Conservation (phyloP, 2,113 vertebrate species). For the Actenoides lindsayi region DNA sequence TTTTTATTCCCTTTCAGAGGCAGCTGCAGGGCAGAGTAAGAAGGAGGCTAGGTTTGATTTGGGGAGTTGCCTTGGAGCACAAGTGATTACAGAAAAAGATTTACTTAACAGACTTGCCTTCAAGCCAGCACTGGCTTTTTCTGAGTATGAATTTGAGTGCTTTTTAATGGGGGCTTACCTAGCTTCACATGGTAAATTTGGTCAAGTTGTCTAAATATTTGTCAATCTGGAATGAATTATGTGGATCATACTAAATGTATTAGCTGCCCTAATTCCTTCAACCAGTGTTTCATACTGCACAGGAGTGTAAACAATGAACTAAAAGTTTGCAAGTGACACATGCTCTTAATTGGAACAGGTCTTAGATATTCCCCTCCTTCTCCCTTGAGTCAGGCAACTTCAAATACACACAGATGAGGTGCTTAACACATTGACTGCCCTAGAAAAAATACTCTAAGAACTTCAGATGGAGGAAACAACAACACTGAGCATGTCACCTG, state of each 20-base stretch:
- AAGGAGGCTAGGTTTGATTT: not conserved
- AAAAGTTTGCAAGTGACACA: not conserved
- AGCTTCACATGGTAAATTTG: not conserved
- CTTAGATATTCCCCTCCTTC: not conserved
- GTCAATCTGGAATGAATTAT: conserved; percentile 2
- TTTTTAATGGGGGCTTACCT: conserved; percentile 11
- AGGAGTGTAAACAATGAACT: not conserved
- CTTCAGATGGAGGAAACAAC: not conserved
- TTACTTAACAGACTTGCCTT: not conserved
- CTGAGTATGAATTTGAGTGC: not conserved
- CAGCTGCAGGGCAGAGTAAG: not conserved
- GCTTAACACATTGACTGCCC: not conserved
- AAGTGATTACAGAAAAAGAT: not conserved
- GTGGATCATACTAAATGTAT: not conserved
- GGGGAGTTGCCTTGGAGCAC: not conserved
- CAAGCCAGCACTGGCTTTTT: not conserved
- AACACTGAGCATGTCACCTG: not conserved
- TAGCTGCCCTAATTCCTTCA: not conserved
- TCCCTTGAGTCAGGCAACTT: not conserved
- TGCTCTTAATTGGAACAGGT: not conserved
- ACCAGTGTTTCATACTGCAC: not conserved
- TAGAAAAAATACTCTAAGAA: not conserved
- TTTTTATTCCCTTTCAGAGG: not conserved
- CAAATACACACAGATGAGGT: not conserved
- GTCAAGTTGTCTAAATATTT: conserved; percentile 41